phyloP scores from a whole-genome alignment of 1,140 invertebrate genomes.

The Cryptotermes secundus region DNA sequence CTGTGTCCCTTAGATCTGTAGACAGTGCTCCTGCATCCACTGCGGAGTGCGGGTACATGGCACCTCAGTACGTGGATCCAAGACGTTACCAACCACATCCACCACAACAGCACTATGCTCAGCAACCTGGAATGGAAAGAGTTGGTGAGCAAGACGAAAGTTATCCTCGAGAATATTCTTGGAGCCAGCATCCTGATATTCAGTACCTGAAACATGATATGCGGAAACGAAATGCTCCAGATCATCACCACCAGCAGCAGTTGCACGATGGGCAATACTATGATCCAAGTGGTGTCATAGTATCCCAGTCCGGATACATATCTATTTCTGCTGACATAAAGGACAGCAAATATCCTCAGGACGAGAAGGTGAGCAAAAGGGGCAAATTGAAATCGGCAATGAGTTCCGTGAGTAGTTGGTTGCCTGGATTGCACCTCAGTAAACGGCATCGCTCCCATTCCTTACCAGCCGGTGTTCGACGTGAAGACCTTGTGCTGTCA shows the following conservation, averaged over 20 bases:
- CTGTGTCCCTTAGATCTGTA: background rate
- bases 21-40: background rate
- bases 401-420: conserved; percentile 75
- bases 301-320: conserved; percentile 80
- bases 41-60: background rate
- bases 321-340: conserved; percentile 70
- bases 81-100: conserved; percentile 22
- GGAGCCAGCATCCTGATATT: conserved; percentile 31
- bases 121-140: background rate
- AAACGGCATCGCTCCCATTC: conserved; percentile 79
- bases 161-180: conserved; percentile 5
- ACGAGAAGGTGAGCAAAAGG: conserved; percentile 65
- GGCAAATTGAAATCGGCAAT: conserved; percentile 75
- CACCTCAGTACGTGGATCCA: background rate
- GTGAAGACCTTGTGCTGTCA: conserved; percentile 53
- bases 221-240: conserved; percentile 49
- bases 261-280: conserved; percentile 41
- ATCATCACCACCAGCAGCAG: conserved; percentile 31
- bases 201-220: conserved; percentile 46
- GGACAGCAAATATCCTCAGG: conserved; percentile 48
- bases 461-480: conserved; percentile 67
- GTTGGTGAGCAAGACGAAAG: background rate
- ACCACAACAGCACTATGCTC: conserved; percentile 31
- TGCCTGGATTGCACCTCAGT: conserved; percentile 76
- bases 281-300: conserved; percentile 61